Conservation (phyloP, 2,888 invertebrate species). For the Eumerus sabulonum region DNA sequence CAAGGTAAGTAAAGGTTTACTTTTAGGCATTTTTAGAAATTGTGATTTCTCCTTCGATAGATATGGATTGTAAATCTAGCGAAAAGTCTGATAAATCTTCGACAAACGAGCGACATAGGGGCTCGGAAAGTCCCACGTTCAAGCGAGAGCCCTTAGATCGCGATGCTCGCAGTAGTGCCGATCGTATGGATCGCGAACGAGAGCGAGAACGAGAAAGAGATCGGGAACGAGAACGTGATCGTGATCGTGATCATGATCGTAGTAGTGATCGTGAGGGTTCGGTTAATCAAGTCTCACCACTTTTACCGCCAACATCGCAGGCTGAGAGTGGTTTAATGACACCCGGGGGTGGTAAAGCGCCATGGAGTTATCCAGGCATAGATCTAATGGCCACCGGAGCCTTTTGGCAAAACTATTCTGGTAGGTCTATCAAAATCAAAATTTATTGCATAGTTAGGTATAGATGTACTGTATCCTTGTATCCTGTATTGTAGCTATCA, state of each 20-base stretch:
- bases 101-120: slow-evolving; percentile 70
- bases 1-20: slow-evolving; percentile 82
- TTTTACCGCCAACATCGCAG: slow-evolving; percentile 78
- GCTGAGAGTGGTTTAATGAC: slow-evolving; percentile 76
- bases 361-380: slow-evolving; percentile 85
- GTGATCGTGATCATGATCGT: slow-evolving; percentile 75
- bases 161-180: slow-evolving; percentile 71
- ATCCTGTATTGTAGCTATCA: not conserved
- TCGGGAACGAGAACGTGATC: slow-evolving; percentile 69
- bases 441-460: not conserved
- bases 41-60: too few species aligned
- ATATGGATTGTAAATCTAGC: slow-evolving; percentile 76
- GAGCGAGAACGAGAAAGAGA: slow-evolving; percentile 70
- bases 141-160: slow-evolving; percentile 74
- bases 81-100: slow-evolving; percentile 77
- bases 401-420: slow-evolving; percentile 95
- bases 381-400: slow-evolving; percentile 93
- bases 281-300: slow-evolving; percentile 74
- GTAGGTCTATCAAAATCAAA: slow-evolving; percentile 80
- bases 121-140: slow-evolving; percentile 76
- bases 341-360: slow-evolving; percentile 79
- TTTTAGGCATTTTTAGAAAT: slow-evolving; percentile 23
- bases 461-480: too few species aligned
- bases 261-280: slow-evolving; percentile 73
- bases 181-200: slow-evolving; percentile 73